Conservation (phyloP, 2,888 invertebrate species). For the Molanna angustata region DNA sequence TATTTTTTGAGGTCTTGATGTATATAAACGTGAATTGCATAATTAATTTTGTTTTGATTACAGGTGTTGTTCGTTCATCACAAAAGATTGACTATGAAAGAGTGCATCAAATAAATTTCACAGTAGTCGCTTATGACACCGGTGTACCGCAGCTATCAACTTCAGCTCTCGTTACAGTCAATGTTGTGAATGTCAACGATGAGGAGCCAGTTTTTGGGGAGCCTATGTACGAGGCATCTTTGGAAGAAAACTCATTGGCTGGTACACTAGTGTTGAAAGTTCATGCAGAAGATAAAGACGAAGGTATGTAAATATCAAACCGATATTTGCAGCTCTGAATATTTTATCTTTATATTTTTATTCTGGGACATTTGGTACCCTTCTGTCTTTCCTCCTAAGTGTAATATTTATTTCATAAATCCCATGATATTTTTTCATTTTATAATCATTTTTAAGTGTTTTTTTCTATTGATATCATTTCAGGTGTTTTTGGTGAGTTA, state of each 20-base stretch:
- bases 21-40: neutral
- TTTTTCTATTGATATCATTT: too few species aligned
- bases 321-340: too few species aligned
- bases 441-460: too few species aligned
- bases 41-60: conserved; percentile 14
- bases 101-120: conserved; percentile 72
- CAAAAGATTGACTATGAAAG: conserved; percentile 83
- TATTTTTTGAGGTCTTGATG: neutral
- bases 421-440: too few species aligned
- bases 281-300: conserved; percentile 74
- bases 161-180: conserved; percentile 72
- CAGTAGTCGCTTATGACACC: conserved; percentile 78
- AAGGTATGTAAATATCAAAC: conserved; percentile 49
- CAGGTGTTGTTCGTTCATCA: conserved; percentile 73
- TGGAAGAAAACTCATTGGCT: conserved; percentile 72
- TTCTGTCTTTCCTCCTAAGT: too few species aligned
- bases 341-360: too few species aligned
- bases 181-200: conserved; percentile 82
- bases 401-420: too few species aligned
- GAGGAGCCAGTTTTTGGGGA: conserved; percentile 77
- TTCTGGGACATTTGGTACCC: too few species aligned
- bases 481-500: conserved; percentile 71
- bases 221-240: conserved; percentile 64
- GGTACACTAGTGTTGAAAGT: conserved; percentile 73
- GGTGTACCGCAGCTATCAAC: conserved; percentile 82